Conservation (phyloP, 23 tunicate species). For the Ciona savignyi region DNA sequence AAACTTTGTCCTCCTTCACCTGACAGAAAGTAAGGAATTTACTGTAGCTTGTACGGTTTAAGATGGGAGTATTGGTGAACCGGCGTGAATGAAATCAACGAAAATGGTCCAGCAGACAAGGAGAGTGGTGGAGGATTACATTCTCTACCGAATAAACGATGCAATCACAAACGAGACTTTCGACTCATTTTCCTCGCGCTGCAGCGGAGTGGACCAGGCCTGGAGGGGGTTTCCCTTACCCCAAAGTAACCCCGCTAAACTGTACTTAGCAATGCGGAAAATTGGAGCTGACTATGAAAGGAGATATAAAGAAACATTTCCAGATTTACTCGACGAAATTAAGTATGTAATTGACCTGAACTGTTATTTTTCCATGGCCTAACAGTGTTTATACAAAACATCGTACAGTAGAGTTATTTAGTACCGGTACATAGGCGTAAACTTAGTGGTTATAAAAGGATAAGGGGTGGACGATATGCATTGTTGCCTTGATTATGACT, state of each 20-base stretch:
- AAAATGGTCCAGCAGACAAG: conserved; percentile 79
- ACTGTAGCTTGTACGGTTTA: too few relatives aligned
- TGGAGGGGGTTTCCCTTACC: conserved; percentile 6
- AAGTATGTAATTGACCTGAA: conserved; percentile 17
- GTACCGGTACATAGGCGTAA: too few relatives aligned
- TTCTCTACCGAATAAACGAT: conserved; percentile 28
- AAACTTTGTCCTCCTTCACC: too few relatives aligned
- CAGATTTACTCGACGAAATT: conserved; percentile 45
- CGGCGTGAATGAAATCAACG: not conserved
- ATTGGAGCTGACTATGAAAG: conserved; percentile 39
- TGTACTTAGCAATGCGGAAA: conserved; percentile 32
- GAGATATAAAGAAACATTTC: conserved; percentile 47
- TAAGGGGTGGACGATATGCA: too few relatives aligned
- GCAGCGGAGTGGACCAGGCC: not conserved
- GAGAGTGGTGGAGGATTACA: conserved; percentile 62
- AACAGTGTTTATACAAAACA: too few relatives aligned
- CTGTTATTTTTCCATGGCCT: too few relatives aligned
- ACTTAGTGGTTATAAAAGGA: too few relatives aligned
- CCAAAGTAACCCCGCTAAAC: conserved; percentile 19
- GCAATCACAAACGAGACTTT: not conserved
- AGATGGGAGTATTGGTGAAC: too few relatives aligned
- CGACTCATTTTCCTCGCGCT: not conserved
- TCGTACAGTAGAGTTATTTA: too few relatives aligned
- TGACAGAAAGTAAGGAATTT: too few relatives aligned
- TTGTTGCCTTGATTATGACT: too few relatives aligned